phyloP scores from a whole-genome alignment of 2,113 vertebrate genomes.

The Lepisosteus osseus region DNA sequence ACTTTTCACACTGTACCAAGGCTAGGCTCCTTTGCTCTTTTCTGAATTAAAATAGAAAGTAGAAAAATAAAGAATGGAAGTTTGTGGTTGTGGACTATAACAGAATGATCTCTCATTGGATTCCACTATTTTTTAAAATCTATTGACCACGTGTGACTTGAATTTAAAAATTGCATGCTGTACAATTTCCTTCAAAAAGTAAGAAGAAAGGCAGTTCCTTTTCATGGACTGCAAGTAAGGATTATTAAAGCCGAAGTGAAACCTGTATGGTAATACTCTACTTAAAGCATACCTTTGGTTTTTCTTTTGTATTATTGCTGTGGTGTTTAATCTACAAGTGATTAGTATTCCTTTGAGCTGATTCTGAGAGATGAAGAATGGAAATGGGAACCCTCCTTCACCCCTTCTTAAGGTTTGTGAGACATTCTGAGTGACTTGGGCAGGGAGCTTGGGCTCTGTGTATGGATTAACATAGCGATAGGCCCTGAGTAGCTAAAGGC shows the following conservation, averaged over 20 bases:
- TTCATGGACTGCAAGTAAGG: neutral
- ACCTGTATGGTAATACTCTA: neutral
- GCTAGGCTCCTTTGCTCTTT: too few relatives aligned
- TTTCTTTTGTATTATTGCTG: slow-evolving; percentile 2
- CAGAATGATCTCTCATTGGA: too few relatives aligned
- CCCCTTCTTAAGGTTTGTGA: slow-evolving; percentile 29
- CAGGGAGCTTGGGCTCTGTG: slow-evolving; percentile 67
- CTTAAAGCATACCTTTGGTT: neutral
- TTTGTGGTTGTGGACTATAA: too few relatives aligned
- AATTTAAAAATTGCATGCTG: too few relatives aligned
- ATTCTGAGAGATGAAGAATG: neutral
- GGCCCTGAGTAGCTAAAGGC: slow-evolving; percentile 81
- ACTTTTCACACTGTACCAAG: too few relatives aligned
- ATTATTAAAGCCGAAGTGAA: neutral
- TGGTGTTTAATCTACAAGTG: slow-evolving; percentile 17
- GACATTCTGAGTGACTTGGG: slow-evolving; percentile 63
- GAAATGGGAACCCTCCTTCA: slow-evolving; percentile 28
- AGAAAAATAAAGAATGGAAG: too few relatives aligned
- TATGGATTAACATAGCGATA: slow-evolving; percentile 89
- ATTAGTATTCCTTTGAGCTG: slow-evolving; percentile 13
- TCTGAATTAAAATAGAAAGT: too few relatives aligned
- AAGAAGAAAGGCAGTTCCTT: neutral
- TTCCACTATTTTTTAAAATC: too few relatives aligned
- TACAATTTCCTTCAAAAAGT: too few relatives aligned
- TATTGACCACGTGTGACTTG: too few relatives aligned